A percentile compares a stretch with the other conserved stretches of the same genome.
phyloP scores from a whole-genome alignment of 2,888 invertebrate genomes.

The Pterobdella sp. region DNA sequence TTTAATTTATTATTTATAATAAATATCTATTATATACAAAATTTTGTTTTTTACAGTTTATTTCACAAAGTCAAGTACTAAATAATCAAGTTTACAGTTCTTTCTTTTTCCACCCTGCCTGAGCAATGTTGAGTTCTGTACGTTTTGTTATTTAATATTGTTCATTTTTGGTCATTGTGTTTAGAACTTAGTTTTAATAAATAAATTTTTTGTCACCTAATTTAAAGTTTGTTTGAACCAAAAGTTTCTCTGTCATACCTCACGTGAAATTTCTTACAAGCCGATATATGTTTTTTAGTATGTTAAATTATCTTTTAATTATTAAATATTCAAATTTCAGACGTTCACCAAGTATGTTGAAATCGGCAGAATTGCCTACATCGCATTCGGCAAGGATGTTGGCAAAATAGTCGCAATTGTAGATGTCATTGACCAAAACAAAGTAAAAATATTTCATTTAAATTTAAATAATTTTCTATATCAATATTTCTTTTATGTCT shows the following conservation, averaged over 20 bases:
- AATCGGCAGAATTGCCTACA: constrained; percentile 90
- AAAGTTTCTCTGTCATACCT: background rate
- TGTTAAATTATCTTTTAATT: constrained; percentile 9
- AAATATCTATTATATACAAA: too few relatives aligned
- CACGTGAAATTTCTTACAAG: background rate
- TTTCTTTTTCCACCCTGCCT: constrained; percentile 14
- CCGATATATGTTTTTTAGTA: background rate
- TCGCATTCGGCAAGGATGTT: constrained; percentile 78
- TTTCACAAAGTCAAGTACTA: too few relatives aligned
- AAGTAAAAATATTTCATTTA: constrained; percentile 52
- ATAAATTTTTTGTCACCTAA: background rate
- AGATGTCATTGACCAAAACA: constrained; percentile 92
- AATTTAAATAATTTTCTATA: background rate
- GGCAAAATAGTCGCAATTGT: constrained; percentile 90
- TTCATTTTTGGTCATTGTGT: background rate
- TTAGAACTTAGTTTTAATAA: background rate
- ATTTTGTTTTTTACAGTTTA: too few relatives aligned
- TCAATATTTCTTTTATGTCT: background rate
- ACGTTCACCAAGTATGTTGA: constrained; percentile 66
- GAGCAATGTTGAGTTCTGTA: background rate
- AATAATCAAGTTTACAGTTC: background rate
- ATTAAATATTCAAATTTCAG: constrained; percentile 31
- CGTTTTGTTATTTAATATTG: background rate
- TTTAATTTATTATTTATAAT: too few relatives aligned
- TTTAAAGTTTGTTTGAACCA: background rate